Percentiles rank a stretch among this genome's conserved stretches.
These are phyloP conservation scores for Theristicus caerulescens DNA, from an alignment of 2,113 vertebrate genomes.

Conservation along the genomic window DNA sequence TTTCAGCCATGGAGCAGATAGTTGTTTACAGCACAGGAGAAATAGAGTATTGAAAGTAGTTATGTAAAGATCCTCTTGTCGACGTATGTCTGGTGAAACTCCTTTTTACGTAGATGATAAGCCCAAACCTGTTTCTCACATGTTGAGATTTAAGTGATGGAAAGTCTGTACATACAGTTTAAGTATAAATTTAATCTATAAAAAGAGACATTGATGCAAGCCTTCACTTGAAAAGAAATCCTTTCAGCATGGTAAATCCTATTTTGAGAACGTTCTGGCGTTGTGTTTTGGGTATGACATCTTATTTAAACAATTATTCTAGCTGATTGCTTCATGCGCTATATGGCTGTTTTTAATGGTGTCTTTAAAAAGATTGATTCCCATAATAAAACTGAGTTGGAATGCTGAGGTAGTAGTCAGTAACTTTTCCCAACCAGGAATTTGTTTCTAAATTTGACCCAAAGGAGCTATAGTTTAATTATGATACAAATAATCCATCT, in stretches of 20 bases:
- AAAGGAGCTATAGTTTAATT: not conserved
- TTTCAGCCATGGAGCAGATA: not conserved
- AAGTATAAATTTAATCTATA: not conserved
- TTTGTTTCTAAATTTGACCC: constrained; percentile 16
- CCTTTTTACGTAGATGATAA: rapidly evolving
- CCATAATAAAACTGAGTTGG: not conserved
- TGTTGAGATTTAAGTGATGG: not conserved
- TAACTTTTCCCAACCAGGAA: not conserved
- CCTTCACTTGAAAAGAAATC: not conserved
- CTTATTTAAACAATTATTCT: not conserved
- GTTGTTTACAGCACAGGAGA: not conserved
- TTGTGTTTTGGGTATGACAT: not conserved
- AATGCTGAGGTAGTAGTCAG: not conserved
- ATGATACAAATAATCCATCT: not conserved
- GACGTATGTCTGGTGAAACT: not conserved
- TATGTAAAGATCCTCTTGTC: not conserved
- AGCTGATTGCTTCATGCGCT: not conserved
- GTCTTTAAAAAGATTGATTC: constrained; percentile 36
- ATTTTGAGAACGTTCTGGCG: not conserved
- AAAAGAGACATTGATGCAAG: not conserved
- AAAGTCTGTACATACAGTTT: not conserved
- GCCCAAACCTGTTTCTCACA: not conserved
- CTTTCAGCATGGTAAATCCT: not conserved
- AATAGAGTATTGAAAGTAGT: not conserved
- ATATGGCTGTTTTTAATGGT: not conserved